A percentile compares a stretch with the other conserved stretches of the same genome.
These are phyloP conservation scores for Chironomus riparius DNA, from an alignment of 2,888 invertebrate species.

Conservation along the genomic window DNA sequence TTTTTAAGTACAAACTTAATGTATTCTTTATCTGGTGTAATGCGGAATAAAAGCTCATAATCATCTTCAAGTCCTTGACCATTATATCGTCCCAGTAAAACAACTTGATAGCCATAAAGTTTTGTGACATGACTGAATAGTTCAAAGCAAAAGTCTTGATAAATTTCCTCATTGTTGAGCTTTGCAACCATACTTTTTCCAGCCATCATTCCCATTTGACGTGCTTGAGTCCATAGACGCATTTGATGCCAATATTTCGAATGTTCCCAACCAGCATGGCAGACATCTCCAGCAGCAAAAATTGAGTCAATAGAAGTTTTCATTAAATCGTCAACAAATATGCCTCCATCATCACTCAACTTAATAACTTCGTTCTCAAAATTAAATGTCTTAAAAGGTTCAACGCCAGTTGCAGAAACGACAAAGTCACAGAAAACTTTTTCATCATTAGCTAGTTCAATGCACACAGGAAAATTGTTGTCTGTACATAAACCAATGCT, in stretches of 20 bases:
- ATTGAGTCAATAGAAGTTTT: slow-evolving; percentile 67
- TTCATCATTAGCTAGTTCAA: slow-evolving; percentile 63
- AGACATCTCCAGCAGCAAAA: slow-evolving; percentile 94
- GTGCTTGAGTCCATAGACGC: slow-evolving; percentile 95
- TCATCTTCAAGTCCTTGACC: slow-evolving; percentile 72
- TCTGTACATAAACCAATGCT: slow-evolving; percentile 30
- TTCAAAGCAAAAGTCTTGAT: slow-evolving; percentile 95
- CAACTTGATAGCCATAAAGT: slow-evolving; percentile 88
- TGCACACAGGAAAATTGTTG: slow-evolving; percentile 57
- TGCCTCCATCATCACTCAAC: slow-evolving; percentile 65
- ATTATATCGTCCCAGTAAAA: slow-evolving; percentile 85
- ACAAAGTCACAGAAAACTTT: slow-evolving; percentile 76
- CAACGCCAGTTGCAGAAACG: slow-evolving; percentile 92
- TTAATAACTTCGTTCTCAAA: slow-evolving; percentile 46
- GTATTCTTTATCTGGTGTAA: slow-evolving; percentile 71
- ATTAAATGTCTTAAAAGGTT: slow-evolving; percentile 53
- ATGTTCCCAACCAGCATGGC: slow-evolving; percentile 67
- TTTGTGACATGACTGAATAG: slow-evolving; percentile 91
- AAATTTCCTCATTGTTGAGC: slow-evolving; percentile 51
- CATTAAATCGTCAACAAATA: slow-evolving; percentile 77
- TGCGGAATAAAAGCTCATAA: slow-evolving; percentile 77
- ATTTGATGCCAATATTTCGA: slow-evolving; percentile 87
- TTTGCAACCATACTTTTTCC: slow-evolving; percentile 77
- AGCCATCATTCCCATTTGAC: slow-evolving; percentile 94
- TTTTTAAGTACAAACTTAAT: slow-evolving; percentile 81